Evolutionary conservation across 2,113 vertebrate genomes (phyloP).

Genomic region (Vidua chalybeata): DNA sequence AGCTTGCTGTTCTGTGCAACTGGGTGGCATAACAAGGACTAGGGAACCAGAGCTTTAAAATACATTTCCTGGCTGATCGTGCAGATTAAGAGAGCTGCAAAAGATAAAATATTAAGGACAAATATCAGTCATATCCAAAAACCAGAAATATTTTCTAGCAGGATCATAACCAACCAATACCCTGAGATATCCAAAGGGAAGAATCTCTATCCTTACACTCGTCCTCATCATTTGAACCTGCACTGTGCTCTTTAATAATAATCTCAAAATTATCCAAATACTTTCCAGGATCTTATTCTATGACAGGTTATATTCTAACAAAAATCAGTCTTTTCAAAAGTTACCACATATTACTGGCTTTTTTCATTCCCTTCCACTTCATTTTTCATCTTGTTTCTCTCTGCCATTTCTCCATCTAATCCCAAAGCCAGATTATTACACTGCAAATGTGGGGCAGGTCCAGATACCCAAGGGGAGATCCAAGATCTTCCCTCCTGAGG

Average conservation of each 20-base stretch:
- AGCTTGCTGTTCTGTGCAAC: not conserved
- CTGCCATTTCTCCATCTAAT: not conserved
- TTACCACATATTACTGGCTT: not conserved
- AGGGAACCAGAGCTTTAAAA: conserved; percentile 61
- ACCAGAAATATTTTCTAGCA: conserved; percentile 17
- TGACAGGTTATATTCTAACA: not conserved
- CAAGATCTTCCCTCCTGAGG: conserved; percentile 38
- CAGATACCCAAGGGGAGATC: conserved; percentile 47
- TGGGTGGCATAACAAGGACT: conserved; percentile 46
- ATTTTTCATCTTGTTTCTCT: not conserved
- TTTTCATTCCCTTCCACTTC: not conserved
- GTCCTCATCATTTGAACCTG: conserved; percentile 1
- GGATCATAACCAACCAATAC: not conserved
- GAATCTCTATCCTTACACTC: not conserved
- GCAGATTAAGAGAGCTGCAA: conserved; percentile 48
- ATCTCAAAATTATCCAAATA: conserved; percentile 45
- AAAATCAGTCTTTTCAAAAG: not conserved
- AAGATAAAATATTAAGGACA: conserved; percentile 48
- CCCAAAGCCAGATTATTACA: not conserved
- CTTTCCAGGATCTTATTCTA: not conserved
- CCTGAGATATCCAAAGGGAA: not conserved
- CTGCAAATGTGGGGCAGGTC: conserved; percentile 40
- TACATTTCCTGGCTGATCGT: conserved; percentile 47
- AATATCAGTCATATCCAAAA: conserved; percentile 55
- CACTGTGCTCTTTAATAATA: conserved; percentile 21